Conservation (phyloP, 2,113 vertebrate genomes). For the Phrynocephalus versicolor region DNA sequence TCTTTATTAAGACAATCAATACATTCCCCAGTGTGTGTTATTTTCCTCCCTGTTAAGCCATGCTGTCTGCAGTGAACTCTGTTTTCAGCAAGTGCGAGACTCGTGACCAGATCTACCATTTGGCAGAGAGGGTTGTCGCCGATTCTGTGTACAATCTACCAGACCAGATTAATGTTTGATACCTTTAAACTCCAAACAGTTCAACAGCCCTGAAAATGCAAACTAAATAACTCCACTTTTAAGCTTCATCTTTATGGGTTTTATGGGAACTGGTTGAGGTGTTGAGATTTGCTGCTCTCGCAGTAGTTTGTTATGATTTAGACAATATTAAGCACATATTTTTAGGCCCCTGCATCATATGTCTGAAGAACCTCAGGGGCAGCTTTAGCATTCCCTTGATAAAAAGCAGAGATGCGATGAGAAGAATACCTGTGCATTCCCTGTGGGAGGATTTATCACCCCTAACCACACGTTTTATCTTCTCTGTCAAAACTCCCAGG, state of each 20-base stretch:
- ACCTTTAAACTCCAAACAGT: slow-evolving; percentile 37
- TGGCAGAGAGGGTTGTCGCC: neutral
- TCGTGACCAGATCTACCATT: neutral
- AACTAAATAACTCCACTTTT: slow-evolving; percentile 49
- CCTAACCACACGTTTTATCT: slow-evolving; percentile 61
- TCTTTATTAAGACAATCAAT: too few species aligned
- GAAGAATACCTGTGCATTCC: slow-evolving; percentile 31
- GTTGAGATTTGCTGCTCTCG: slow-evolving; percentile 55
- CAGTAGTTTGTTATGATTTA: slow-evolving; percentile 64
- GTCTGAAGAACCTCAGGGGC: slow-evolving; percentile 53
- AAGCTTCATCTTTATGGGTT: neutral
- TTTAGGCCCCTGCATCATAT: slow-evolving; percentile 57
- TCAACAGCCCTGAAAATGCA: slow-evolving; percentile 45
- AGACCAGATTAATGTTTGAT: slow-evolving; percentile 43
- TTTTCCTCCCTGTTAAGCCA: neutral
- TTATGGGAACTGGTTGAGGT: slow-evolving; percentile 50
- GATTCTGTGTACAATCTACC: slow-evolving; percentile 27
- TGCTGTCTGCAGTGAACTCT: neutral
- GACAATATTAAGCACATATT: slow-evolving; percentile 59
- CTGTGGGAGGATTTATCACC: slow-evolving; percentile 53
- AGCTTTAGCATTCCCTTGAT: slow-evolving; percentile 66
- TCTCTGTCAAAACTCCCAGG: slow-evolving; percentile 52
- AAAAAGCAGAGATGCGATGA: slow-evolving; percentile 61
- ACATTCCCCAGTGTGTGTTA: neutral
- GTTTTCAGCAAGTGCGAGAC: neutral